Evolutionary conservation across 2,888 invertebrate genomes (phyloP).

Genomic region (Zaprionus obscuricornis): DNA sequence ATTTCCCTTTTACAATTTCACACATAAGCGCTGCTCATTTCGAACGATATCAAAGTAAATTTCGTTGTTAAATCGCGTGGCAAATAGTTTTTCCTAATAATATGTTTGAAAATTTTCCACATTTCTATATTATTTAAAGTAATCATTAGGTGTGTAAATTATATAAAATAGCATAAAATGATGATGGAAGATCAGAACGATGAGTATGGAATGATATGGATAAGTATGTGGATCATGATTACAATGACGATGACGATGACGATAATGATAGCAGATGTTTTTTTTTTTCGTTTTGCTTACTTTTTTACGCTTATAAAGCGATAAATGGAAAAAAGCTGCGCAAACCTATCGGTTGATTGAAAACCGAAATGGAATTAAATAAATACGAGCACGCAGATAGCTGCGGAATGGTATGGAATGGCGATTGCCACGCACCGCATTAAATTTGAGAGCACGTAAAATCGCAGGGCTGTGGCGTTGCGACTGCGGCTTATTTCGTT

Average conservation of each 20-base stretch:
- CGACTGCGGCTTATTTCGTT: slow-evolving; percentile 48
- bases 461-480: slow-evolving; percentile 19
- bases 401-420: slow-evolving; percentile 28
- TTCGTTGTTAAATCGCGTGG: slow-evolving; percentile 68
- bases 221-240: no score
- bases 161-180: slow-evolving; percentile 22
- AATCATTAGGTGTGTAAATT: slow-evolving; percentile 55
- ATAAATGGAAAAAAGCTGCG: slow-evolving; percentile 51
- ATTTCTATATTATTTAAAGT: slow-evolving; percentile 52
- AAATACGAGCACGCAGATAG: slow-evolving; percentile 56
- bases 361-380: slow-evolving; percentile 75
- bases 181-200: slow-evolving; percentile 11
- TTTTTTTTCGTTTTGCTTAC: slow-evolving; percentile 16
- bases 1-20: slow-evolving; percentile 50
- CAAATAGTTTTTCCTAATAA: slow-evolving; percentile 69
- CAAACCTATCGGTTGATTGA: slow-evolving; percentile 73
- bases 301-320: slow-evolving; percentile 39
- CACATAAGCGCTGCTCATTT: slow-evolving; percentile 41
- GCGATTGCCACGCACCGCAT: slow-evolving; percentile 64
- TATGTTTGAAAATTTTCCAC: slow-evolving; percentile 34
- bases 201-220: no score
- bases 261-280: slow-evolving; percentile 47
- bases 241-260: slow-evolving; percentile 7
- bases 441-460: slow-evolving; percentile 65
- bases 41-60: slow-evolving; percentile 66